Base-by-base conservation (phyloP, 2,888 invertebrate genomes). In the Netelia inedita region DNA sequence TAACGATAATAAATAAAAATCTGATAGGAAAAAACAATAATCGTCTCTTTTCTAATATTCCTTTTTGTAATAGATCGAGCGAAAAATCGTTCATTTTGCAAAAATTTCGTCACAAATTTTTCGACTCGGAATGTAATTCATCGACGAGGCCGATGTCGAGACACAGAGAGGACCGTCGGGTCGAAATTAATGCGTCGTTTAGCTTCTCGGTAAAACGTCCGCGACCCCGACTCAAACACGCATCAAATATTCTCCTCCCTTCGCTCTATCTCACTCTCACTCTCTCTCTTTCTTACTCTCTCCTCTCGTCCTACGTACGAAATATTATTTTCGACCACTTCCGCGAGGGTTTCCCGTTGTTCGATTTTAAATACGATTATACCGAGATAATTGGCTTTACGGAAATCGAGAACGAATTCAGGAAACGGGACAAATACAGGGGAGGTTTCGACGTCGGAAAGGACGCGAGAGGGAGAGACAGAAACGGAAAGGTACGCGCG, bases 341-440 rank as follows among this genome's bases (percentile, higher is more conserved):
- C 72, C 66, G 55, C 16, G 57, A 71, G 53, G 16, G 69, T 74
- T 43, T 46, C 1, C 11, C 50, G 46, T 28, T 19, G 16, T 43
- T 9, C 41, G 53, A 53, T 16, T 28, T 28, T 28, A 66, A 84
- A 66, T 14, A 57, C 2, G 61, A 81, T 74, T 61, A 71, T 79
- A 81, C 81, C 71, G 57, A 74, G 50, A 79, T 65, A 82, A 78
- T 79, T 65, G 23, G 21, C 46, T 74, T 50, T 76, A 6, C 72
- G 61, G 14, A 68, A 61, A 19, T 46, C 50, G 43, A 5, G 41
- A 19, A 66, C 3, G 23, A 53, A 76, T 75, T 57, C 11, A 8
- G 43, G 59, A 9, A 35, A 21, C 19, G 10, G 59, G 46, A 10
- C 46, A 19, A 23, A 59, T 28, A 59, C 78, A 50, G 11, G 19